These are phyloP conservation scores for Auanema freiburgensis DNA, from an alignment of 2,888 invertebrate species.

Conservation along the genomic window DNA sequence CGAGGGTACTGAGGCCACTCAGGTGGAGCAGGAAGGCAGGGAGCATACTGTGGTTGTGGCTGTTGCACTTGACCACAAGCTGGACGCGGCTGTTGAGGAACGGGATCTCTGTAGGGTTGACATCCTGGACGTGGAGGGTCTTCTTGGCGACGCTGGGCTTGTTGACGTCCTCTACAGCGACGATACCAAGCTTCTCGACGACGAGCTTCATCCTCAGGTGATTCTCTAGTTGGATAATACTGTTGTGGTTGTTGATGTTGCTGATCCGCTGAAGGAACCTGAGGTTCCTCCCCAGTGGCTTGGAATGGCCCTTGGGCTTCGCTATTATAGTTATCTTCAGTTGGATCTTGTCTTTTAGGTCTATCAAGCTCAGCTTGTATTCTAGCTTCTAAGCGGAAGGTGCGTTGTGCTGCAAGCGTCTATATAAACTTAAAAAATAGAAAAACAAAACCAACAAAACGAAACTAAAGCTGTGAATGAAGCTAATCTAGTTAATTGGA, in stretches of 20 bases:
- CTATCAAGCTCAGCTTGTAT: constrained; percentile 36
- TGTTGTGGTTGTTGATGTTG: constrained; percentile 7
- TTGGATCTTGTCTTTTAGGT: constrained; percentile 26
- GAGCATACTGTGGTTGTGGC: constrained; percentile 12
- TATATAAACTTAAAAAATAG: constrained; percentile 8
- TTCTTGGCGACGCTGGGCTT: constrained; percentile 8
- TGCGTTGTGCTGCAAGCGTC: constrained; percentile 22
- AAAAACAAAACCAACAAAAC: neutral
- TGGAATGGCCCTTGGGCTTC: constrained; percentile 6
- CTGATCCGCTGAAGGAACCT: neutral
- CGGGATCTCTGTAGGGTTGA: constrained; percentile 3
- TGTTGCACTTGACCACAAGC: neutral
- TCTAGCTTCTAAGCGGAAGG: constrained; percentile 36
- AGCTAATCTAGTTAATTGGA: neutral
- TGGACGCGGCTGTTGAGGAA: constrained; percentile 10
- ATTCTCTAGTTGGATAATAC: constrained; percentile 6
- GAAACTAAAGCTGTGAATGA: neutral
- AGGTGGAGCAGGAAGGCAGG: constrained; percentile 21
- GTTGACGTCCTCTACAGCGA: constrained; percentile 17
- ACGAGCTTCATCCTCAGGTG: constrained; percentile 16
- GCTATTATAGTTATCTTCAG: constrained; percentile 14
- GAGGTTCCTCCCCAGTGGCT: constrained; percentile 1
- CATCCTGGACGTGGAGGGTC: neutral
- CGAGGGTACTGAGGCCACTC: constrained; percentile 24
- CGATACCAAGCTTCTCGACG: constrained; percentile 19